These are phyloP conservation scores for Gymnarchus niloticus DNA, from an alignment of 2,113 vertebrate genomes.

Conservation along the genomic window DNA sequence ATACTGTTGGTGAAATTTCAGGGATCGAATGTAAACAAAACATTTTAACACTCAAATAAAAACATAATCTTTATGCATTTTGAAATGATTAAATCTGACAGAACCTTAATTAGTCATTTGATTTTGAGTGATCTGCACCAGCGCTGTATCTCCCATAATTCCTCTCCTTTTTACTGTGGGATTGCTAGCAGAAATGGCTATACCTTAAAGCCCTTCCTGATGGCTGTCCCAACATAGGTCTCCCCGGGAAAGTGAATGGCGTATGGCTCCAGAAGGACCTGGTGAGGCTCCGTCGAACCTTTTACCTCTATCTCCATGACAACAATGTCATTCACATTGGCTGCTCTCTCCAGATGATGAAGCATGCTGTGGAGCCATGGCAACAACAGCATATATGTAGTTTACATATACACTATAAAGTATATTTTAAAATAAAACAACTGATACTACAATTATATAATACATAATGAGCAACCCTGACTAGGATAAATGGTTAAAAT, in stretches of 20 bases:
- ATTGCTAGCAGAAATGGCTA: neutral
- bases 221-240: constrained; percentile 61
- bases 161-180: neutral
- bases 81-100: neutral
- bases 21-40: neutral
- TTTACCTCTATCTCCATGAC: constrained; percentile 82
- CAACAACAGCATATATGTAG: neutral
- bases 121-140: neutral
- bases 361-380: constrained; percentile 43
- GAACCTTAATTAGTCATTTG: neutral
- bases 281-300: constrained; percentile 70
- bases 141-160: neutral
- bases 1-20: neutral
- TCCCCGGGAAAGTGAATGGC: constrained; percentile 78
- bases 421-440: too few species aligned
- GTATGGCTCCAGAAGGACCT: constrained; percentile 78
- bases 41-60: neutral
- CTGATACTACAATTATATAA: too few species aligned
- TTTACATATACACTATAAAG: neutral
- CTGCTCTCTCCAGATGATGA: constrained; percentile 33
- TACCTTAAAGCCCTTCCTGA: constrained; percentile 78
- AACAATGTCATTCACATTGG: constrained; percentile 54
- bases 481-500: too few species aligned
- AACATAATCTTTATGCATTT: neutral
- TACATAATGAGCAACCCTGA: too few species aligned